Evolutionary conservation across 2,113 vertebrate species (phyloP), one percentile per base, ranked within the genome.

Genomic region (Percina caprodes): DNA sequence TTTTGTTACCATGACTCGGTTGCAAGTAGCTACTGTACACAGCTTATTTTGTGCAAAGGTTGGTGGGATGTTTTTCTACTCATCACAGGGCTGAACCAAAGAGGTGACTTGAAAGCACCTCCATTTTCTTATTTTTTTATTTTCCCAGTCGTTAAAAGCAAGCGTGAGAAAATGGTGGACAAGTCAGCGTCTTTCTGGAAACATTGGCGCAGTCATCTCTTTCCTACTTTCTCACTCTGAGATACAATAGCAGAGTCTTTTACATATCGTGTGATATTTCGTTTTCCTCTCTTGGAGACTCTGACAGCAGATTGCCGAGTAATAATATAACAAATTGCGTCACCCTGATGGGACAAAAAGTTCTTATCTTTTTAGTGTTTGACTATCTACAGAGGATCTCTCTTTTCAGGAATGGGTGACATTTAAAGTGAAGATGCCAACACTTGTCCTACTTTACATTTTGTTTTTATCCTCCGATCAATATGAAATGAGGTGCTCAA

Each of bases 21-120:
- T 77, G 33, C 63, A 48, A 74, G 67, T 78, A 77, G 78, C 77
- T 78, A 51, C 83, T 68, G n/a, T 60, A 73, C 62, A 84, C 61
- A 33, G 59, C 68, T 77, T 69, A 52, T 83, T 85, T 83, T 56
- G 46, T 81, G 71, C 68, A 49, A 49, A 52, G 48, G 46, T 80
- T 23, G 26, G 35, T 51, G 18, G 54, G 69, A 73, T 75, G 14
- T 86, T 87, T 87, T 91, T 91, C 63, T 91, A 80, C 81, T 89
- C 86, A 89, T 82, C 76, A 83, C 86, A 80, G 84, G 85, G 86
- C 91, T 91, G 80, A 94, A 92, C 90, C 86, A 88, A 93, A 92
- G 84, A 92, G 92, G 92, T 90, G 87, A 89, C 81, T 87, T 79
- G 69, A 92, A 86, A 82, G 77, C 88, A 61, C 87, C 91, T 91